phyloP scores from a whole-genome alignment of 2,888 invertebrate species.

The Eupithecia inturbata region DNA sequence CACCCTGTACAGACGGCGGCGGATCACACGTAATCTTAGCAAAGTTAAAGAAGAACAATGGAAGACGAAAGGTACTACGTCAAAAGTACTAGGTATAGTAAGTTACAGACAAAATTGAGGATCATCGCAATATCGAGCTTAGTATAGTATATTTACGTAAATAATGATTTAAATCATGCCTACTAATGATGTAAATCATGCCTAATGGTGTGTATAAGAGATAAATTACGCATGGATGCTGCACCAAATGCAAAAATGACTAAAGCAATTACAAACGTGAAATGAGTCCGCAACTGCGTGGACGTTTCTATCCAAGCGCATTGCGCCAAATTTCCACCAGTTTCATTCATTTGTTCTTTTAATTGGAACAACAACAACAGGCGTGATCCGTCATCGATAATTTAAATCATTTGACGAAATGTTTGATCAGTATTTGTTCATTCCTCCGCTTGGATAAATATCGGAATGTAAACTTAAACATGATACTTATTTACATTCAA shows the following conservation, averaged over 20 bases:
- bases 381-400: conserved; percentile 46
- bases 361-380: conserved; percentile 64
- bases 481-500: conserved; percentile 34
- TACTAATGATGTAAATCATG: neutral
- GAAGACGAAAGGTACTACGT: neutral
- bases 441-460: conserved; percentile 17
- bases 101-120: neutral
- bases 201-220: neutral
- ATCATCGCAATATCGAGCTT: neutral
- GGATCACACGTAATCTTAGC: neutral
- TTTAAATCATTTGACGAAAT: conserved; percentile 32
- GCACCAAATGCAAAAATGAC: conserved; percentile 57
- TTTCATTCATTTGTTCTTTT: conserved; percentile 72
- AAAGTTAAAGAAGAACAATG: neutral
- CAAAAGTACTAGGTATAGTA: neutral
- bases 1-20: neutral
- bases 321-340: conserved; percentile 77
- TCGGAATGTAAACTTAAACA: conserved; percentile 16
- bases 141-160: neutral
- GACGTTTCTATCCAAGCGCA: conserved; percentile 70
- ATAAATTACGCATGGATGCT: conserved; percentile 43
- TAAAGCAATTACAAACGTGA: conserved; percentile 68
- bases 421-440: conserved; percentile 1
- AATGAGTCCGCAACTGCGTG: conserved; percentile 72
- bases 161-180: neutral